Conservation (phyloP, 2,888 invertebrate species). For the Acanthacorydalis orientalis region DNA sequence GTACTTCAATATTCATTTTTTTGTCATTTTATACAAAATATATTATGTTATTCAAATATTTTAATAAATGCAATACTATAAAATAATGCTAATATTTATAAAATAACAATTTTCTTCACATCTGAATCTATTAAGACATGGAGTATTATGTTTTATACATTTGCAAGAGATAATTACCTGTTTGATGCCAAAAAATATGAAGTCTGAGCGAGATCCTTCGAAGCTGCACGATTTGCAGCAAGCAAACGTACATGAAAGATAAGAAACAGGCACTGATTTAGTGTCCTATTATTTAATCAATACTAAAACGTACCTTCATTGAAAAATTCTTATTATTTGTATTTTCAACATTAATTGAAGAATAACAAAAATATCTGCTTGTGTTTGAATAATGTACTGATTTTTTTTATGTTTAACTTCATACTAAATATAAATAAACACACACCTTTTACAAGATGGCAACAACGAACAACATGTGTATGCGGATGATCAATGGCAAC, state of each 20-base stretch:
- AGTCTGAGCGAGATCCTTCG: constrained; percentile 92
- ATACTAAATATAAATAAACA: constrained; percentile 14
- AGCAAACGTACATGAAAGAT: constrained; percentile 4
- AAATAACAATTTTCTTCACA: too few relatives aligned
- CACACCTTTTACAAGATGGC: constrained; percentile 87
- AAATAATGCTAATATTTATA: too few relatives aligned
- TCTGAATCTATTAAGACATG: too few relatives aligned
- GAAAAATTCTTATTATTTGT: too few relatives aligned
- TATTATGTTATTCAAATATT: too few relatives aligned
- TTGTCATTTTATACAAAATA: too few relatives aligned
- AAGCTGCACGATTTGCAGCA: constrained; percentile 40
- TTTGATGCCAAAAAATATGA: constrained; percentile 99
- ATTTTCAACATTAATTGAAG: neutral
- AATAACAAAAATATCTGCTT: constrained; percentile 1
- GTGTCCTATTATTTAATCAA: neutral
- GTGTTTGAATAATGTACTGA: neutral
- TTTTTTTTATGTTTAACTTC: neutral
- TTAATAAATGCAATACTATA: too few relatives aligned
- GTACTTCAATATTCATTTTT: too few relatives aligned
- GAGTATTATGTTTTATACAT: too few relatives aligned
- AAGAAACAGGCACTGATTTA: constrained; percentile 3
- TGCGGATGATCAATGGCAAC: constrained; percentile 97
- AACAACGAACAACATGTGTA: constrained; percentile 89
- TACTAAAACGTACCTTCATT: too few relatives aligned
- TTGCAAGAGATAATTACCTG: constrained; percentile 36